Percentiles rank a stretch among this genome's conserved stretches.
Conservation (phyloP, 2,113 vertebrate genomes). For the Condylura cristata region DNA sequence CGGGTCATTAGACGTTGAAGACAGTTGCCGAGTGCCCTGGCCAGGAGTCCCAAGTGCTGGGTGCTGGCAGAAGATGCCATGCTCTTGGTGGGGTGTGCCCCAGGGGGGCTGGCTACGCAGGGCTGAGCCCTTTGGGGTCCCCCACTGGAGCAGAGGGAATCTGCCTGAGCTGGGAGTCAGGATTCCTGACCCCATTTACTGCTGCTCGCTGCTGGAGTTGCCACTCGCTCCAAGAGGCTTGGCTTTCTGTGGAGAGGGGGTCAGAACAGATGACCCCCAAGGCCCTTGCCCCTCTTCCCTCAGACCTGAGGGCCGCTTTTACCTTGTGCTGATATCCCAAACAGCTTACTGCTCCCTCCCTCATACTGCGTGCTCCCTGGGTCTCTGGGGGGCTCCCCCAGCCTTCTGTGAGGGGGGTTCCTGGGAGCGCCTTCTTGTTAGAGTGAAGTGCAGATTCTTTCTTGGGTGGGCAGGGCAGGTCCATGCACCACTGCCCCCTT, state of each 20-base stretch:
- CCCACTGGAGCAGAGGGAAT: not conserved
- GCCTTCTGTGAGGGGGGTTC: not conserved
- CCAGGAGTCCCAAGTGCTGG: not conserved
- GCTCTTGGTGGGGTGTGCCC: not conserved
- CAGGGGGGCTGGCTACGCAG: not conserved
- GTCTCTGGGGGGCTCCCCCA: not conserved
- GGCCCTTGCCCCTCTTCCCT: not conserved
- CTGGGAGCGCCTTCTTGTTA: slow-evolving; percentile 35
- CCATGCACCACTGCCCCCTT: not conserved
- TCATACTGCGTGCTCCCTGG: not conserved
- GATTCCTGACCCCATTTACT: not conserved
- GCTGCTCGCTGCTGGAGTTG: not conserved
- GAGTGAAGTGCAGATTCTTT: not conserved
- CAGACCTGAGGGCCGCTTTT: not conserved
- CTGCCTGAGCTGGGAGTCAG: not conserved
- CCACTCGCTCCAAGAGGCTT: not conserved
- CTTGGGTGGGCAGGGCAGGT: not conserved
- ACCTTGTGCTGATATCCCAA: not conserved
- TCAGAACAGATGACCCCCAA: not conserved
- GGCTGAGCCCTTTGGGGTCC: not conserved
- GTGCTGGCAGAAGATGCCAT: not conserved
- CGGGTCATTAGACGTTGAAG: not conserved
- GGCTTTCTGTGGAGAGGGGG: not conserved
- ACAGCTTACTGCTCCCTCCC: not conserved
- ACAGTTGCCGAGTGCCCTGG: not conserved